Conservation (phyloP, 1,140 invertebrate species). For the Caenorhabditis briggsae region DNA sequence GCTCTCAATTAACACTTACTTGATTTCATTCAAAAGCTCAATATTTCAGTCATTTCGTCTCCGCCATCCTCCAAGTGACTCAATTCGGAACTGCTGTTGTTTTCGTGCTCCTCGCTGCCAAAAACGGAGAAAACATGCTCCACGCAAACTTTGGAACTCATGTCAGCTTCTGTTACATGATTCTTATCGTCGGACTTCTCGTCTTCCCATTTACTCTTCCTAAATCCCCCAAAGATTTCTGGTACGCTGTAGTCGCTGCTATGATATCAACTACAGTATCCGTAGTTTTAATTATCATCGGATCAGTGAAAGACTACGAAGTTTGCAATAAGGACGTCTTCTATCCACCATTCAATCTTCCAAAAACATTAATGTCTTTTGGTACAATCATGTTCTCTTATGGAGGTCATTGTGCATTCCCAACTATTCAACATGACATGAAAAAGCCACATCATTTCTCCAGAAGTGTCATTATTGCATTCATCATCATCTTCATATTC, state of each 20-base stretch:
- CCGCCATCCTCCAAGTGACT: slow-evolving; percentile 72
- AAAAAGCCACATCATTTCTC: slow-evolving; percentile 71
- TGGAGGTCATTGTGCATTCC: slow-evolving; percentile 83
- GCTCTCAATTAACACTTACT: neutral
- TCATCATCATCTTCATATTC: slow-evolving; percentile 72
- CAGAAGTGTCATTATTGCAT: slow-evolving; percentile 72
- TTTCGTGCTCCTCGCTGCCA: slow-evolving; percentile 82
- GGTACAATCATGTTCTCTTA: slow-evolving; percentile 81
- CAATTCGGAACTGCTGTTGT: slow-evolving; percentile 77
- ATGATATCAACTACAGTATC: slow-evolving; percentile 76
- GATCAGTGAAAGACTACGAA: slow-evolving; percentile 66
- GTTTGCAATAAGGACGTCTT: slow-evolving; percentile 65
- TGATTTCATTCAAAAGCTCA: neutral
- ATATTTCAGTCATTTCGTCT: slow-evolving; percentile 72
- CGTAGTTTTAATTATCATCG: slow-evolving; percentile 71
- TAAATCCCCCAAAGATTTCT: slow-evolving; percentile 85
- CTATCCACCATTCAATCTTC: slow-evolving; percentile 70
- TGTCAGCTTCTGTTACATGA: slow-evolving; percentile 82
- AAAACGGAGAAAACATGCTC: slow-evolving; percentile 80
- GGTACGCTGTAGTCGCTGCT: slow-evolving; percentile 79
- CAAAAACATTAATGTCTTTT: slow-evolving; percentile 75
- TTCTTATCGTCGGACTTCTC: slow-evolving; percentile 81
- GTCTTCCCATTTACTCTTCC: slow-evolving; percentile 83
- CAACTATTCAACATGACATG: slow-evolving; percentile 85
- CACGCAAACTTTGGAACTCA: slow-evolving; percentile 78